Evolutionary conservation across 2,797 vertebrate species (phyloP).

Genomic region (Cryptoprocta ferox): DNA sequence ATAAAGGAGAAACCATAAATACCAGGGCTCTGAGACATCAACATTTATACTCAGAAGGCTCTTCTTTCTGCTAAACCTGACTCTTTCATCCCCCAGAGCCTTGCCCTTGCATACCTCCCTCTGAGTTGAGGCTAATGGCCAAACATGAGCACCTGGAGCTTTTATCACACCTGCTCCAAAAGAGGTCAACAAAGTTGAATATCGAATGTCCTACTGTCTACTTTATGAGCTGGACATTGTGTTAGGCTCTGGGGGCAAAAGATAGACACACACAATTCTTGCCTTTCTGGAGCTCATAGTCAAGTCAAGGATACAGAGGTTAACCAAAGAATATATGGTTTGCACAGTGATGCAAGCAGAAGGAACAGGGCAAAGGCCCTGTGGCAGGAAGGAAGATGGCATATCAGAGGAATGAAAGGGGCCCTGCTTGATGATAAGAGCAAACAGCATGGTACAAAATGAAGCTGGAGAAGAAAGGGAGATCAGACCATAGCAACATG

Average conservation of each 20-base stretch:
- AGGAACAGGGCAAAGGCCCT: background rate
- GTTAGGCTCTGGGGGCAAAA: background rate
- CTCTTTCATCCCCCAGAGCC: constrained; percentile 35
- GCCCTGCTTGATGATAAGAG: background rate
- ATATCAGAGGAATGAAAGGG: background rate
- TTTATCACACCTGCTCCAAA: constrained; percentile 16
- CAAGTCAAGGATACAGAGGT: background rate
- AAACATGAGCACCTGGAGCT: constrained; percentile 7
- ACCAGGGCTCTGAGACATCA: constrained; percentile 43
- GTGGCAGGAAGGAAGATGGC: background rate
- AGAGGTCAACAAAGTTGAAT: background rate
- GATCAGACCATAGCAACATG: background rate
- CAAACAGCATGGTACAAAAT: background rate
- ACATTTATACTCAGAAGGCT: constrained; percentile 46
- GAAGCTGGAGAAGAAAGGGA: background rate
- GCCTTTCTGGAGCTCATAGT: background rate
- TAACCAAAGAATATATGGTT: background rate
- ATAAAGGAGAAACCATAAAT: constrained; percentile 70
- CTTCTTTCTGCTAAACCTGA: constrained; percentile 53
- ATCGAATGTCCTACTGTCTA: background rate
- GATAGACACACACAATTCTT: background rate
- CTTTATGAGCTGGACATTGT: background rate
- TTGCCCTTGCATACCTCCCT: background rate
- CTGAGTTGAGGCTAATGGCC: background rate
- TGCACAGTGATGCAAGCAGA: background rate